Percentiles rank a stretch among this genome's conserved stretches.
Evolutionary conservation across 53 echinoderm and acorn worm genomes (phyloP).

Genomic region (Zoroaster sp.): DNA sequence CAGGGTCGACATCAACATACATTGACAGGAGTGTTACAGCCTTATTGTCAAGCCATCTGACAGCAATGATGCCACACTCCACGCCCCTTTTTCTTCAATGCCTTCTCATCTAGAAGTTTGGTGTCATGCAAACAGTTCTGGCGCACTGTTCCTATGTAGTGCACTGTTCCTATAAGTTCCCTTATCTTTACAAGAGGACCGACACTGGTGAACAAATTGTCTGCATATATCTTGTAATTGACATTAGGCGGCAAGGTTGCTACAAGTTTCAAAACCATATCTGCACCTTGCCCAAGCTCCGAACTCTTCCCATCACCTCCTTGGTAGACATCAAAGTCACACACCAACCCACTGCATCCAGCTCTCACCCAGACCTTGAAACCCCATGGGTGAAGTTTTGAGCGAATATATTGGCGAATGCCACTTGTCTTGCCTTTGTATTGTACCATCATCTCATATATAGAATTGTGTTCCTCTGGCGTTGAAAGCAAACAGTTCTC

Average conservation of each 20-base stretch:
- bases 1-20: constrained; percentile 30
- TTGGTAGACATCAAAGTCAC: too few species aligned
- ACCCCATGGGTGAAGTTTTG: constrained; percentile 52
- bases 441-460: too few species aligned
- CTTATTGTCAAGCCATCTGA: constrained; percentile 57
- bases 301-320: not conserved
- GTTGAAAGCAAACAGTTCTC: constrained; percentile 6
- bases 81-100: constrained; percentile 37
- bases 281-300: constrained; percentile 18
- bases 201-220: constrained; percentile 47
- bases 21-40: constrained; percentile 45
- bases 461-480: too few species aligned
- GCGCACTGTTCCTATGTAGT: constrained; percentile 58
- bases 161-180: too few species aligned
- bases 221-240: constrained; percentile 55
- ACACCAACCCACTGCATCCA: not conserved
- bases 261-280: constrained; percentile 51
- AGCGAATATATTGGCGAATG: constrained; percentile 5
- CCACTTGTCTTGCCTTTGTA: constrained; percentile 27
- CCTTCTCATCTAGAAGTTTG: constrained; percentile 33
- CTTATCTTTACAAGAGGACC: constrained; percentile 13
- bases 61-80: constrained; percentile 27
- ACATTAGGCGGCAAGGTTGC: not conserved
- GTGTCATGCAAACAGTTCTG: constrained; percentile 35
- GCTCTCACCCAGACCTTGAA: constrained; percentile 55